A percentile compares a stretch with the other conserved stretches of the same genome.
Evolutionary conservation across 2,113 vertebrate species (phyloP).

Genomic region (Erythrocebus patas): DNA sequence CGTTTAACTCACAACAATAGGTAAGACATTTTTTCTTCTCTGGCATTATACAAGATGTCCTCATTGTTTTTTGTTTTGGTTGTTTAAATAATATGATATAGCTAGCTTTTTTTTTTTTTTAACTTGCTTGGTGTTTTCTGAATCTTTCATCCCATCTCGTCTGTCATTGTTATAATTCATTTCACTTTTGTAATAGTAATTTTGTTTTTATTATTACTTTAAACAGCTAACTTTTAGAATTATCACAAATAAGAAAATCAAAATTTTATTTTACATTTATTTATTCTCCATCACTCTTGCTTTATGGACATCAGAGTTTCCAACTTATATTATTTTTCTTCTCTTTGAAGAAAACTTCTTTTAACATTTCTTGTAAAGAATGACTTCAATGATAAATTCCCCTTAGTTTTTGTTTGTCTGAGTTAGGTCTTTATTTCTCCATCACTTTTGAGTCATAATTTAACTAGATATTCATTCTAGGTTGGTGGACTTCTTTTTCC

Average conservation of each 20-base stretch:
- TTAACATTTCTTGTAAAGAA: not conserved
- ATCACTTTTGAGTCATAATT: not conserved
- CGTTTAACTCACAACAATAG: not conserved
- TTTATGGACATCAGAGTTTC: not conserved
- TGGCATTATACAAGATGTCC: not conserved
- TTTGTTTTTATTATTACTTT: not conserved
- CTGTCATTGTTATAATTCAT: too few species aligned
- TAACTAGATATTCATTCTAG: not conserved
- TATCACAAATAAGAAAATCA: not conserved
- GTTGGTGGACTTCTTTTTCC: not conserved
- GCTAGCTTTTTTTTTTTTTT: not conserved
- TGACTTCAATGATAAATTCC: not conserved
- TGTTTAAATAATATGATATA: not conserved
- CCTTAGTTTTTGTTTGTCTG: not conserved
- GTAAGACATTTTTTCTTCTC: not conserved
- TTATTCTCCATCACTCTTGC: not conserved
- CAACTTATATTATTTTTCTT: not conserved
- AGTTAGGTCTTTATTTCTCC: not conserved
- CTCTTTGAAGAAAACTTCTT: not conserved
- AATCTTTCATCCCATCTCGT: too few species aligned
- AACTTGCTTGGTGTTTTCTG: not conserved
- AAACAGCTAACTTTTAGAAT: not conserved
- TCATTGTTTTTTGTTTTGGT: not conserved
- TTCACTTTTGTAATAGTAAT: too few species aligned
- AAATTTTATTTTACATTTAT: not conserved